A percentile compares a stretch with the other conserved stretches of the same genome.
Conservation (phyloP, 1,140 invertebrate genomes). For the Zaprionus ornatus region DNA sequence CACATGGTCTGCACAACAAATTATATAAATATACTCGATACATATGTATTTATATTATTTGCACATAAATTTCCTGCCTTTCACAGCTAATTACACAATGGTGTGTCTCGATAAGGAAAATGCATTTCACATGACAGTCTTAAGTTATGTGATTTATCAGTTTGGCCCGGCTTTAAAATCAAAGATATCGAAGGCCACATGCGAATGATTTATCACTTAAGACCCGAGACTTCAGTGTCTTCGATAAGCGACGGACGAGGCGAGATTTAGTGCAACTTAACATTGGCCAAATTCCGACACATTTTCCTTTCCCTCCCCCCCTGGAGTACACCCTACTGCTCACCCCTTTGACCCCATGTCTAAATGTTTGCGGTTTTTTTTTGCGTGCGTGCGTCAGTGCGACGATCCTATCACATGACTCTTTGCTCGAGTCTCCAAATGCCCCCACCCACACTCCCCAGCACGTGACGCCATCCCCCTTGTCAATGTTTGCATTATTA, state of each 20-base stretch:
- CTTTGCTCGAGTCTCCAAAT: slow-evolving; percentile 27
- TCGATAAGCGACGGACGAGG: slow-evolving; percentile 50
- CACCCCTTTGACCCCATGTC: background rate
- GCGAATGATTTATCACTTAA: slow-evolving; percentile 60
- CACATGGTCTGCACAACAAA: slow-evolving; percentile 35
- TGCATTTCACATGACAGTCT: slow-evolving; percentile 57
- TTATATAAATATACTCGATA: slow-evolving; percentile 6
- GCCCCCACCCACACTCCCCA: background rate
- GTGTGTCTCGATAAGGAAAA: slow-evolving; percentile 30
- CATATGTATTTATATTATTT: background rate
- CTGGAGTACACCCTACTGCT: background rate
- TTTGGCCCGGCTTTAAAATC: slow-evolving; percentile 42
- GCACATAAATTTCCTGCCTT: background rate
- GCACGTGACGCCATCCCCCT: slow-evolving; percentile 63
- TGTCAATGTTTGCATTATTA: slow-evolving; percentile 55
- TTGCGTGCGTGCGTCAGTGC: slow-evolving; percentile 53
- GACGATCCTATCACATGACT: slow-evolving; percentile 71
- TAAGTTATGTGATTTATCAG: slow-evolving; percentile 54
- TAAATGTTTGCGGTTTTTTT: slow-evolving; percentile 61
- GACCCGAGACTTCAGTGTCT: slow-evolving; percentile 19
- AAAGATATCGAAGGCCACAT: slow-evolving; percentile 41
- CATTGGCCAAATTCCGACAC: slow-evolving; percentile 26
- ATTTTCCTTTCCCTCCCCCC: slow-evolving; percentile 3
- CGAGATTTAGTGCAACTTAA: slow-evolving; percentile 30
- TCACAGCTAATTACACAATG: slow-evolving; percentile 21